These are phyloP conservation scores for Callaeas wilsoni DNA, from an alignment of 2,113 vertebrate species.

Conservation along the genomic window DNA sequence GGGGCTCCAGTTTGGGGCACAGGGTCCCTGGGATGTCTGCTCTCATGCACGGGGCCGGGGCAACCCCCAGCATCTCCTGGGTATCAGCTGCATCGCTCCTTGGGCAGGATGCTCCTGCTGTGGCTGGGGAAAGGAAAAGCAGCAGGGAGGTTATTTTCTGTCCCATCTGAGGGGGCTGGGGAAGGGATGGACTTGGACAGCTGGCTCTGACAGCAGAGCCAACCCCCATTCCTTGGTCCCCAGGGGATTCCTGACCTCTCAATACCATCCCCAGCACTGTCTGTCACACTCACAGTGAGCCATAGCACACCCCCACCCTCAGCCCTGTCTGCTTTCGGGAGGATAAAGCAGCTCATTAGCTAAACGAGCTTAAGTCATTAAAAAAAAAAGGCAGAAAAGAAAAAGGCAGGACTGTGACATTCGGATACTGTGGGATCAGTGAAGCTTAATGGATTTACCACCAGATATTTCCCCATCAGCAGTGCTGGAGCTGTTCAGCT, in stretches of 20 bases:
- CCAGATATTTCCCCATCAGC: background rate
- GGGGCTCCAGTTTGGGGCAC: background rate
- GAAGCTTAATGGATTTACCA: slow-evolving; percentile 5
- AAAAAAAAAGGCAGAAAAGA: background rate
- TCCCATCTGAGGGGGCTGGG: accelerated
- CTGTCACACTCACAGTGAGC: accelerated
- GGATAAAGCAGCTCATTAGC: background rate
- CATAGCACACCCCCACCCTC: background rate
- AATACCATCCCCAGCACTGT: background rate
- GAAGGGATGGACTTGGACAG: background rate
- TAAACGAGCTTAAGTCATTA: background rate
- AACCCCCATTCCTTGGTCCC: background rate
- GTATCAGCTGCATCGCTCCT: background rate
- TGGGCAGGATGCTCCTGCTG: background rate
- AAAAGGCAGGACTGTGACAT: background rate
- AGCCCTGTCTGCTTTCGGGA: background rate
- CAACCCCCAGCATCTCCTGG: background rate
- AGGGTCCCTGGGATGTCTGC: accelerated
- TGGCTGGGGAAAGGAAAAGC: background rate
- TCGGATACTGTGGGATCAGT: background rate
- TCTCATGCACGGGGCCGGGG: background rate
- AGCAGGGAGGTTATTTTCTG: background rate
- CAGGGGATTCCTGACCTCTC: background rate
- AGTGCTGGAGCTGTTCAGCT: background rate
- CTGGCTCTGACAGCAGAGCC: background rate